These are phyloP conservation scores for Apus apus DNA, from an alignment of 2,113 vertebrate species.

Conservation along the genomic window DNA sequence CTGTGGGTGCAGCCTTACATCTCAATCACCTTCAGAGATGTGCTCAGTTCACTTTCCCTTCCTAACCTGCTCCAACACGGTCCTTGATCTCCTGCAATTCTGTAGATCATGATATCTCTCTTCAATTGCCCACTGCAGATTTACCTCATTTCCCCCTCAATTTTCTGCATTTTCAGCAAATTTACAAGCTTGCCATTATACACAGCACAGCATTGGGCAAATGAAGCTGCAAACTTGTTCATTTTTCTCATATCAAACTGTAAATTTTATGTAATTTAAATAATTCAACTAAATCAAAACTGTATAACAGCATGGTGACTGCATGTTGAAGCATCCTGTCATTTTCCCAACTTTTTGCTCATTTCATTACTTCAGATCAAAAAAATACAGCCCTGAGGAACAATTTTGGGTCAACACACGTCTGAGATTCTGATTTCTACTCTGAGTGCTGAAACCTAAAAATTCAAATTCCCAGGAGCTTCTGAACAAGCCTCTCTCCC, in stretches of 20 bases:
- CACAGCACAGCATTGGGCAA: background rate
- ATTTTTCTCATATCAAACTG: background rate
- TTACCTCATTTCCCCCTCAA: background rate
- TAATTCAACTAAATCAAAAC: background rate
- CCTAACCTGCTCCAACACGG: fast-evolving
- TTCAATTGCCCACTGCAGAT: background rate
- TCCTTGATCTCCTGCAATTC: too few relatives aligned
- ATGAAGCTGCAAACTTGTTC: too few relatives aligned
- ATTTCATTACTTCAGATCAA: background rate
- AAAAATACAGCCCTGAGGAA: fast-evolving
- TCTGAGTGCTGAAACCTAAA: background rate
- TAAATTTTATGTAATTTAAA: background rate
- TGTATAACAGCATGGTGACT: background rate
- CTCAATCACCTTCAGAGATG: background rate
- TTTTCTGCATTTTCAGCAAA: background rate
- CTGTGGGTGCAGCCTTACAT: fast-evolving
- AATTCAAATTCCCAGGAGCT: background rate
- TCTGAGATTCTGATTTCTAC: background rate
- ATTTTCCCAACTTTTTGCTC: background rate
- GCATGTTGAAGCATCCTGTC: background rate
- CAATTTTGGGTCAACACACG: background rate
- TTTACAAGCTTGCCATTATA: background rate
- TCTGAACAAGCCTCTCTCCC: background rate
- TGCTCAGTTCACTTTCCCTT: background rate
- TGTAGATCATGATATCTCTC: background rate